phyloP scores from a whole-genome alignment of 2,113 vertebrate species.

The Ovis aries region DNA sequence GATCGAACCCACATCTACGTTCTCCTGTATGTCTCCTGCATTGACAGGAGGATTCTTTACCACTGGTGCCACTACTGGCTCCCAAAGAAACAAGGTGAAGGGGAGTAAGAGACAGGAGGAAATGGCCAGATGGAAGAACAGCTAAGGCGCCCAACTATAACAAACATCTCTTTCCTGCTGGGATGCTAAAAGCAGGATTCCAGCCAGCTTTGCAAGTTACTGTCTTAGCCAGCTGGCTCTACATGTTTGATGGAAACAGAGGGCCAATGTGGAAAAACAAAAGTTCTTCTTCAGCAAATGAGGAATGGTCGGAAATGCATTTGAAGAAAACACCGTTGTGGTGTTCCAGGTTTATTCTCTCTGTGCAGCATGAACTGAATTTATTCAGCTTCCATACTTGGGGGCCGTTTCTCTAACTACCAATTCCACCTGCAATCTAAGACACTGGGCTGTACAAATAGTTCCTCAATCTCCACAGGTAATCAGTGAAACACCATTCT shows the following conservation, averaged over 20 bases:
- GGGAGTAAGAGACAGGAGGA: neutral
- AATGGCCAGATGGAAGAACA: slow-evolving; percentile 32
- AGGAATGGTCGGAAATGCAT: neutral
- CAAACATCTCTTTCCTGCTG: slow-evolving; percentile 9
- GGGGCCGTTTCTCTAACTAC: neutral
- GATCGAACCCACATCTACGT: neutral
- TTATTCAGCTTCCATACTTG: neutral
- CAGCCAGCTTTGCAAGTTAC: neutral
- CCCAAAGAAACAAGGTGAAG: slow-evolving; percentile 16
- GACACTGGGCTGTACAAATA: neutral
- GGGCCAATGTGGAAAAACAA: neutral
- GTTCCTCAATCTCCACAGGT: neutral
- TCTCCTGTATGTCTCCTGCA: neutral
- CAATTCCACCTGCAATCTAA: slow-evolving; percentile 21
- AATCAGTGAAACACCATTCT: slow-evolving; percentile 3
- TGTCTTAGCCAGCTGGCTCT: slow-evolving; percentile 37
- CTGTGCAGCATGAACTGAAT: neutral
- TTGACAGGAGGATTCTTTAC: neutral
- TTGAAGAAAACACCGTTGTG: neutral
- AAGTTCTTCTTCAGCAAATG: slow-evolving; percentile 5
- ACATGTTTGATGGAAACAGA: neutral
- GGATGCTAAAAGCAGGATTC: neutral
- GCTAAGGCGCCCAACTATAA: neutral
- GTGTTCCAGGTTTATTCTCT: neutral
- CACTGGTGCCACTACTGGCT: neutral